Conservation (phyloP, 2,888 invertebrate genomes). For the Rotaria socialis region DNA sequence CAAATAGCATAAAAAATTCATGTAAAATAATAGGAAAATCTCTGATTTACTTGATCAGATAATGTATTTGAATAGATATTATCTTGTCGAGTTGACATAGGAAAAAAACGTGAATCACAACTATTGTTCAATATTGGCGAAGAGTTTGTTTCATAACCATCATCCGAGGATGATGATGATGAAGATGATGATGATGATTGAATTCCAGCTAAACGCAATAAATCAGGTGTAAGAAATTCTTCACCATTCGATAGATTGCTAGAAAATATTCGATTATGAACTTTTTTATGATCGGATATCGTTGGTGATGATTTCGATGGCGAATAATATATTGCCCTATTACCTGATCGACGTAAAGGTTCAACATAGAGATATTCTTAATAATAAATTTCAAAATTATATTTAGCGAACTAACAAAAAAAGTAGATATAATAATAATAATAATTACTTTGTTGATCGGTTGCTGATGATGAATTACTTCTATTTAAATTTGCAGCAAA, state of each 20-base stretch:
- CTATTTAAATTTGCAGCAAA: not conserved
- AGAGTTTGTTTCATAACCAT: not conserved
- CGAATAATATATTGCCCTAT: not conserved
- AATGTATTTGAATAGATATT: not conserved
- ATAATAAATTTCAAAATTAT: not conserved
- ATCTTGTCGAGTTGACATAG: not conserved
- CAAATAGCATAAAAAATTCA: no score
- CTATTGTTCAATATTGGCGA: not conserved
- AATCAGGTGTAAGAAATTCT: not conserved
- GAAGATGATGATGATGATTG: not conserved
- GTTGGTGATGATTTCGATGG: not conserved
- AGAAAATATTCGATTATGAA: not conserved
- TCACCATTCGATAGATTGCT: not conserved
- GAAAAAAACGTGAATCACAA: not conserved
- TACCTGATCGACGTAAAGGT: not conserved
- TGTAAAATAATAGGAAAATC: no score
- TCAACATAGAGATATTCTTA: not conserved
- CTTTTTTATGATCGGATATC: not conserved
- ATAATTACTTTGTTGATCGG: not conserved
- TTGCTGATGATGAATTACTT: not conserved
- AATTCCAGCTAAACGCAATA: not conserved
- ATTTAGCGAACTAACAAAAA: no score
- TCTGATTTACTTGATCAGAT: not conserved
- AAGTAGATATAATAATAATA: no score
- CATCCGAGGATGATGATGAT: not conserved